Evolutionary conservation across 1,140 invertebrate species (phyloP).

Genomic region (Steinernema feltiae): DNA sequence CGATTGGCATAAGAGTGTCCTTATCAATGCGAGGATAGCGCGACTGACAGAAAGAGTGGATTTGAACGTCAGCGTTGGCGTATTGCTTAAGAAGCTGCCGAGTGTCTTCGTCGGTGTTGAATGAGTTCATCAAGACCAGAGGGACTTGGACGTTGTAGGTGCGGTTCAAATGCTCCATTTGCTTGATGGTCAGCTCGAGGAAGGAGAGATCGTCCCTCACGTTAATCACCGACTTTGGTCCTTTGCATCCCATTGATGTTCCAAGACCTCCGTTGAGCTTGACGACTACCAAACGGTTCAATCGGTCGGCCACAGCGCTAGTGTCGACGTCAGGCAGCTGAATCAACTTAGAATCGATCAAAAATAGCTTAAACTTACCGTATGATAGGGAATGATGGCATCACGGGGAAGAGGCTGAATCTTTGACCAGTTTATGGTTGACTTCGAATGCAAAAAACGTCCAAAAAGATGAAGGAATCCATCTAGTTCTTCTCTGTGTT

Average conservation of each 20-base stretch:
- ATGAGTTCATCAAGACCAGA: slow-evolving; percentile 96
- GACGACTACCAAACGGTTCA: slow-evolving; percentile 90
- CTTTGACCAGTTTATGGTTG: slow-evolving; percentile 52
- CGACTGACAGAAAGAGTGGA: slow-evolving; percentile 88
- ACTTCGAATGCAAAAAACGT: slow-evolving; percentile 51
- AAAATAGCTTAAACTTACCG: slow-evolving; percentile 23
- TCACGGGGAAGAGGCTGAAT: slow-evolving; percentile 52
- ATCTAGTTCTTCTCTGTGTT: slow-evolving; percentile 47
- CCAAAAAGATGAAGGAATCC: slow-evolving; percentile 49
- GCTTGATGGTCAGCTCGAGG: slow-evolving; percentile 93
- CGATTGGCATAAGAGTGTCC: slow-evolving; percentile 85
- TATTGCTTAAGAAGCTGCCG: slow-evolving; percentile 88
- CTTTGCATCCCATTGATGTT: slow-evolving; percentile 97
- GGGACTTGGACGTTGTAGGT: slow-evolving; percentile 89
- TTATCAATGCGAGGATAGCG: slow-evolving; percentile 76
- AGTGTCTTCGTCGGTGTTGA: slow-evolving; percentile 97
- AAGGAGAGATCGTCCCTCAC: slow-evolving; percentile 96
- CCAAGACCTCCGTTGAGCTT: slow-evolving; percentile 98
- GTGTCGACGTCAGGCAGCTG: slow-evolving; percentile 23
- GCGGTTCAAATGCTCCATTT: slow-evolving; percentile 96
- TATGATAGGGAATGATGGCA: slow-evolving; percentile 43
- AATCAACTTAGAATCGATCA: neutral
- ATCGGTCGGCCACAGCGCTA: slow-evolving; percentile 66
- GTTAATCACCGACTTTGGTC: slow-evolving; percentile 95
- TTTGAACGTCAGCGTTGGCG: slow-evolving; percentile 67